A percentile compares a stretch with the other conserved stretches of the same genome.
These are phyloP conservation scores for Antheraea yamamai DNA, from an alignment of 2,888 invertebrate genomes.

Conservation along the genomic window DNA sequence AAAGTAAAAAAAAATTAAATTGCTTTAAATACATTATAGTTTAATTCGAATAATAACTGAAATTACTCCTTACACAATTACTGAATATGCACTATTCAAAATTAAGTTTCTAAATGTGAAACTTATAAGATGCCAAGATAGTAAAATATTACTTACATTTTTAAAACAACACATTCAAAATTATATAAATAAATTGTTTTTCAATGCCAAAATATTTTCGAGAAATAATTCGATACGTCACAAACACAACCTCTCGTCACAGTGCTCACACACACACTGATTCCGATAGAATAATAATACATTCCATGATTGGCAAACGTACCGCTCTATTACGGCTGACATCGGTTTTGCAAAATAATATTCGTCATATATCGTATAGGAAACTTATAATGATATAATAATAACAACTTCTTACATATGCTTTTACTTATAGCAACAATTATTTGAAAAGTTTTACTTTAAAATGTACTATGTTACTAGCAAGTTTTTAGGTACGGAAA, in stretches of 20 bases:
- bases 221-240: not conserved
- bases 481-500: not conserved
- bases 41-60: no score
- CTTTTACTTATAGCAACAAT: no score
- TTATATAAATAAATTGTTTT: not conserved
- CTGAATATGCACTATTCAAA: not conserved
- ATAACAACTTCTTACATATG: no score
- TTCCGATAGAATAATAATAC: not conserved
- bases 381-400: no score
- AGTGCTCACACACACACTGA: not conserved
- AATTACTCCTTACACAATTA: not conserved
- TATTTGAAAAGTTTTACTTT: no score
- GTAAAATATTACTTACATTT: slow-evolving; percentile 1
- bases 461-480: not conserved
- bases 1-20: not conserved
- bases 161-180: not conserved
- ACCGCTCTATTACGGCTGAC: not conserved
- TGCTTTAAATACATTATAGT: no score
- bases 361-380: not conserved
- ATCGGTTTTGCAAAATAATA: not conserved
- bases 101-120: not conserved
- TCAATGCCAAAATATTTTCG: not conserved
- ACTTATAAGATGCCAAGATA: not conserved
- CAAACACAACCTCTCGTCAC: not conserved
- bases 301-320: not conserved